Percentiles rank a stretch among this genome's conserved stretches.
phyloP scores from a whole-genome alignment of 1,140 invertebrate species.

The Pseudoatta argentina region DNA sequence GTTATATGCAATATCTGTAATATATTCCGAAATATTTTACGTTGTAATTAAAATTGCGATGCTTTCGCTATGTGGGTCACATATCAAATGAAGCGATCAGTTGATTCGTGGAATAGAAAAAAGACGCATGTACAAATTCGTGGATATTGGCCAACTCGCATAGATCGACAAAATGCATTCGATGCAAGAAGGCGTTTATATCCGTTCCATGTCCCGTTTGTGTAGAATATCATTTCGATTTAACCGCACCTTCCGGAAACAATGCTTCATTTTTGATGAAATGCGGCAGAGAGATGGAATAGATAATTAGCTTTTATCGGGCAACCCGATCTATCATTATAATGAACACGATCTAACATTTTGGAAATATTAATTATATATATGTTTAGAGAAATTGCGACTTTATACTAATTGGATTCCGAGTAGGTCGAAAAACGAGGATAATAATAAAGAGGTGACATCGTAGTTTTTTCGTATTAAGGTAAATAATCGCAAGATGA shows the following conservation, averaged over 20 bases:
- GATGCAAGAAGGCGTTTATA: slow-evolving; percentile 19
- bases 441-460: neutral
- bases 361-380: slow-evolving; percentile 9
- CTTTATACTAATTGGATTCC: neutral
- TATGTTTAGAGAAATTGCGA: neutral
- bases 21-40: slow-evolving; percentile 32
- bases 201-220: slow-evolving; percentile 13
- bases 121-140: slow-evolving; percentile 27
- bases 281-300: neutral
- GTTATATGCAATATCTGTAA: slow-evolving; percentile 13
- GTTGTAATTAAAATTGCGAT: slow-evolving; percentile 33
- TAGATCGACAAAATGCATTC: slow-evolving; percentile 3
- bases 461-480: neutral
- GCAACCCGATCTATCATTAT: neutral
- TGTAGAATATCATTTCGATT: slow-evolving; percentile 36
- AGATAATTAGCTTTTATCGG: neutral
- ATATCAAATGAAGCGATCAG: slow-evolving; percentile 48
- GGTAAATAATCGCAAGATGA: slow-evolving; percentile 24
- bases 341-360: neutral
- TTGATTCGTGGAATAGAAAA: slow-evolving; percentile 9
- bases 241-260: slow-evolving; percentile 18
- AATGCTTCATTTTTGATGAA: slow-evolving; percentile 5
- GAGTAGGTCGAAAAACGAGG: neutral
- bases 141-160: slow-evolving; percentile 48
- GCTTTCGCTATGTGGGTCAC: slow-evolving; percentile 30